Percentiles rank a stretch among this genome's conserved stretches.
These are phyloP conservation scores for Parnassius smintheus DNA, from an alignment of 2,888 invertebrate species.

Conservation along the genomic window DNA sequence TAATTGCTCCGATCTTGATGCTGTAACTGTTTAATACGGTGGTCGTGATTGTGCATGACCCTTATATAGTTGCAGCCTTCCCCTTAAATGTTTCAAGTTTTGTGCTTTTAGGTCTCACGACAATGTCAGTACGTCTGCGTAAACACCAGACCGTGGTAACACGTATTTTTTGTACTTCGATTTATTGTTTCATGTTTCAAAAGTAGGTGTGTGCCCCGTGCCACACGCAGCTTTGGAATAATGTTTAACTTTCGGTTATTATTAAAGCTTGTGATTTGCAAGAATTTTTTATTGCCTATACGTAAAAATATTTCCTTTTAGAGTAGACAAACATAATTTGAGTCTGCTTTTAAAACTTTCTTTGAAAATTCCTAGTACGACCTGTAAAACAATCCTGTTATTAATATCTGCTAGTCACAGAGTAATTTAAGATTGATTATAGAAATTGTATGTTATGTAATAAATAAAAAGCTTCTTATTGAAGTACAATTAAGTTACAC, in stretches of 20 bases:
- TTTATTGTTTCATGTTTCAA: constrained; percentile 76
- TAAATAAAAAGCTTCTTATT: no score
- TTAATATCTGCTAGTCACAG: no score
- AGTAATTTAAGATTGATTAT: no score
- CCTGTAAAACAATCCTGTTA: no score
- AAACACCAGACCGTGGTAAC: constrained; percentile 73
- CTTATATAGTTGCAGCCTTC: constrained; percentile 33
- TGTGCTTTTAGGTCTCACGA: constrained; percentile 59
- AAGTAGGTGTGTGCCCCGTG: constrained; percentile 66
- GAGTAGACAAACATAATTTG: no score
- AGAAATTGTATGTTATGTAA: no score
- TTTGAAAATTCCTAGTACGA: no score
- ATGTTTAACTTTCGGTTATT: constrained; percentile 52
- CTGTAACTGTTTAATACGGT: constrained; percentile 28
- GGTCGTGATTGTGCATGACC: constrained; percentile 23
- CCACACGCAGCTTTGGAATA: constrained; percentile 69
- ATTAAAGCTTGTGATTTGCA: no score
- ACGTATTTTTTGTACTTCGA: constrained; percentile 76
- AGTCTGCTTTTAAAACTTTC: no score
- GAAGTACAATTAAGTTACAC: neutral
- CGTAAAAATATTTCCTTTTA: no score
- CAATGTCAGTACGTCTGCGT: constrained; percentile 67
- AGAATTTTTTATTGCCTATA: no score
- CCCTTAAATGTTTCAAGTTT: constrained; percentile 52
- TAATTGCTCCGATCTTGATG: constrained; percentile 17